phyloP scores from a whole-genome alignment of 2,888 invertebrate species.

The Eueremaeus valkanovi region DNA sequence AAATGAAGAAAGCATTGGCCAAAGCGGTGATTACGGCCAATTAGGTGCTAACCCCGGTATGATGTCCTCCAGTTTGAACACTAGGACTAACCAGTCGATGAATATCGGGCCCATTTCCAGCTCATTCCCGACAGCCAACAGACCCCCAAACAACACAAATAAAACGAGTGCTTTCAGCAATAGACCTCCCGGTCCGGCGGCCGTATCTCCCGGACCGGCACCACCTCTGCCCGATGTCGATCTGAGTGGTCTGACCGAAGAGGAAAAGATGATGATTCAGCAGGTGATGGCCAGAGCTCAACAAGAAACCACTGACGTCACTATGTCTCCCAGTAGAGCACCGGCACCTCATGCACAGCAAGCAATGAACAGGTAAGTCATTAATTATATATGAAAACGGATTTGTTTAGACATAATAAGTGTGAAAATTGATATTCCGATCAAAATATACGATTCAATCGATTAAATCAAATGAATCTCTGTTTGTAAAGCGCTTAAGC shows the following conservation, averaged over 20 bases:
- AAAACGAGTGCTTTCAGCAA: constrained; percentile 6
- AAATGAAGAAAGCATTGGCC: constrained; percentile 28
- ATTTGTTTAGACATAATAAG: too few relatives aligned
- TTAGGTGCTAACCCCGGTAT: not conserved
- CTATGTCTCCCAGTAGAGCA: not conserved
- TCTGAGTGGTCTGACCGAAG: constrained; percentile 60
- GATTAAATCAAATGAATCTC: too few relatives aligned
- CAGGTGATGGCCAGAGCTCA: constrained; percentile 63
- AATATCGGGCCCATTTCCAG: constrained; percentile 13
- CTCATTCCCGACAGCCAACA: constrained; percentile 11
- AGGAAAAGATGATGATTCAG: constrained; percentile 61
- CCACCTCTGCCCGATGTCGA: constrained; percentile 55
- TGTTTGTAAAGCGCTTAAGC: too few relatives aligned
- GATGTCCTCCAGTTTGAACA: constrained; percentile 6
- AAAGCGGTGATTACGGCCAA: constrained; percentile 22
- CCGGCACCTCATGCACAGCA: not conserved
- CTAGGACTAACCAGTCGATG: not conserved
- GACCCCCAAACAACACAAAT: constrained; percentile 7
- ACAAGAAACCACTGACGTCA: constrained; percentile 47
- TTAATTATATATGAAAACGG: not conserved
- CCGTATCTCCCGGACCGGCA: not conserved
- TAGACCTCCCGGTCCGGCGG: not conserved
- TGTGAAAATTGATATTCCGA: too few relatives aligned
- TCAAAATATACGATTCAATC: too few relatives aligned
- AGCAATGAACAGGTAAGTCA: not conserved